phyloP scores from a whole-genome alignment of 92 coral and sea anemone genomes.

The Umimayanthus kanabou region DNA sequence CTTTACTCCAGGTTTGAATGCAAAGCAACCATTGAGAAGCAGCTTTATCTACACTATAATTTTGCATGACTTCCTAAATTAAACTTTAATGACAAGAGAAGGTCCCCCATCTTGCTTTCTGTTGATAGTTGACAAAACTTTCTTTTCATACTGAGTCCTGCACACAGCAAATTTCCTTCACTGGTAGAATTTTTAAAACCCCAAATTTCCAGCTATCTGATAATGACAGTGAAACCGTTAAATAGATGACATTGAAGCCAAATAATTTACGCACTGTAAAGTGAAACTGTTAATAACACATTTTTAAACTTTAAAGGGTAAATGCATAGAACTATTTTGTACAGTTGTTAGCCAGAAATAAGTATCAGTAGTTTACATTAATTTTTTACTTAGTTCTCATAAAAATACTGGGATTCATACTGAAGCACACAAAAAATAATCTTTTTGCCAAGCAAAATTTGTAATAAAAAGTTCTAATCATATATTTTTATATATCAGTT shows the following conservation, averaged over 20 bases:
- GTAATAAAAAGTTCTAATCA: too few species aligned
- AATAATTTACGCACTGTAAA: too few species aligned
- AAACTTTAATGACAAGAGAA: constrained; percentile 15
- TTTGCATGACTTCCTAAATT: constrained; percentile 19
- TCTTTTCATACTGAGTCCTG: background rate
- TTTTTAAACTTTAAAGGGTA: background rate
- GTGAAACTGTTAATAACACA: background rate
- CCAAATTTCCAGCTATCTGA: too few species aligned
- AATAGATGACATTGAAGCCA: too few species aligned
- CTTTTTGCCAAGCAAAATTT: background rate
- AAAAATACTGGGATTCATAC: background rate
- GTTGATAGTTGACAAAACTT: background rate
- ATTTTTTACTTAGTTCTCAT: too few species aligned
- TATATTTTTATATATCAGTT: too few species aligned
- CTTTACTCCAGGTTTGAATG: background rate
- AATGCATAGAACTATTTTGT: too few species aligned
- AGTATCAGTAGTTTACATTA: too few species aligned
- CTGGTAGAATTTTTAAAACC: background rate
- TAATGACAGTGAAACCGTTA: too few species aligned
- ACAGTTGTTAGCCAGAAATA: background rate
- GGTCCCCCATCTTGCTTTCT: background rate
- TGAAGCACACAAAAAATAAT: too few species aligned
- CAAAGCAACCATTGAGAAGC: background rate
- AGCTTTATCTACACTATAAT: constrained; percentile 4
- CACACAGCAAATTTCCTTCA: background rate